Percentiles rank a stretch among this genome's conserved stretches.
phyloP scores from a whole-genome alignment of 2,113 vertebrate species.

The Illadopsis cleaveri region DNA sequence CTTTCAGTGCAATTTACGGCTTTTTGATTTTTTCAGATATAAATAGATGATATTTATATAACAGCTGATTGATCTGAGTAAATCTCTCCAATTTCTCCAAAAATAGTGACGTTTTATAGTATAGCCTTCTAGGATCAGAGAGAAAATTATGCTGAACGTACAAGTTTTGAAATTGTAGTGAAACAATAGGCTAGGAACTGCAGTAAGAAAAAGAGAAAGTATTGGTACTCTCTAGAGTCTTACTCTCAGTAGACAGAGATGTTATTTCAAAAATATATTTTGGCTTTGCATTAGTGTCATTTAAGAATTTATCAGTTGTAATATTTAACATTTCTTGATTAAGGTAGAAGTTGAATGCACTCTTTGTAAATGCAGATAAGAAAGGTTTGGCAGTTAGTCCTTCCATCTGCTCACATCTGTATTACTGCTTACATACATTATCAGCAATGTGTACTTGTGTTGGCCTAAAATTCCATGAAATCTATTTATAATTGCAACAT shows the following conservation, averaged over 20 bases:
- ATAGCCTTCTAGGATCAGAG: background rate
- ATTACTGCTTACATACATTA: background rate
- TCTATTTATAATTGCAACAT: background rate
- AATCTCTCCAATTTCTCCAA: background rate
- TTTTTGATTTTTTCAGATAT: background rate
- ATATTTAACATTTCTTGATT: background rate
- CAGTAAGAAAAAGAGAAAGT: background rate
- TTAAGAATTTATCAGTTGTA: background rate
- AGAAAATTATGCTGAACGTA: background rate
- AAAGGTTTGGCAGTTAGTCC: background rate
- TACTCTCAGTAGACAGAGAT: background rate
- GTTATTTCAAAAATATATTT: background rate
- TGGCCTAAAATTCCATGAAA: background rate
- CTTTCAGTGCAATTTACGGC: background rate
- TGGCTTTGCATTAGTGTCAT: background rate
- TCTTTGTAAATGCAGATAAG: background rate
- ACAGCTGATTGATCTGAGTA: background rate
- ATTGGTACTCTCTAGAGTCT: background rate
- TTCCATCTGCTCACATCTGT: background rate
- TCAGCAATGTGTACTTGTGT: fast-evolving
- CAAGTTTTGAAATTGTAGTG: background rate
- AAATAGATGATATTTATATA: background rate
- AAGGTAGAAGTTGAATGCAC: background rate
- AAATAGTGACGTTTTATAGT: background rate
- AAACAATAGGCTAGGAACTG: background rate